A percentile compares a stretch with the other conserved stretches of the same genome.
Evolutionary conservation across 2,888 invertebrate genomes (phyloP).

Genomic region (Hydroisotoma schaefferi): DNA sequence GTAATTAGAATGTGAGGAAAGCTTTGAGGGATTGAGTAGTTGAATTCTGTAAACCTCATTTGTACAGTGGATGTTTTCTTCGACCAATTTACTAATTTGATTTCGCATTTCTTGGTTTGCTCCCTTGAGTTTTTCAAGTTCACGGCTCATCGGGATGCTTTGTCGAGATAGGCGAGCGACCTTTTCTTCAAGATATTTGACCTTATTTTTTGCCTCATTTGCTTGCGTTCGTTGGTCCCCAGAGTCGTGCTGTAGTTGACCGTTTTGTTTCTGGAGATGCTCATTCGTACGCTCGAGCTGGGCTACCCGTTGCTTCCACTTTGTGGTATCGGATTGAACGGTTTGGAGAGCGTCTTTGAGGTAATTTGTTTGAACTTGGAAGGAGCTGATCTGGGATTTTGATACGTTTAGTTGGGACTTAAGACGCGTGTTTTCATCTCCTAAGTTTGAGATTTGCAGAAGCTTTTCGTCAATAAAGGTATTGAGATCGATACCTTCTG

Average conservation of each 20-base stretch:
- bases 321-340: conserved; percentile 19
- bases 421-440: conserved; percentile 1
- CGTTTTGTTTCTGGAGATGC: conserved; percentile 38
- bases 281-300: conserved; percentile 36
- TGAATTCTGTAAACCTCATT: too few species aligned
- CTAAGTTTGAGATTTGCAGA: too few species aligned
- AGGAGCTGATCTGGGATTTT: background rate
- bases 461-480: too few species aligned
- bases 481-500: too few species aligned
- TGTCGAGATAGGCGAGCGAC: conserved; percentile 19
- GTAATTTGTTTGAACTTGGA: conserved; percentile 9
- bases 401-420: background rate
- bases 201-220: conserved; percentile 17
- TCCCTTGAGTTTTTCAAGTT: conserved; percentile 21
- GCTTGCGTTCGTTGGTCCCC: conserved; percentile 28
- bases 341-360: conserved; percentile 7
- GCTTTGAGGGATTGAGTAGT: too few species aligned
- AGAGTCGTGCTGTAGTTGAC: conserved; percentile 34
- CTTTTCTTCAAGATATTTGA: conserved; percentile 27
- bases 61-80: too few species aligned
- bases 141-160: conserved; percentile 17
- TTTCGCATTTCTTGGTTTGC: conserved; percentile 21
- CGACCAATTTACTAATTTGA: conserved; percentile 15
- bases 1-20: too few species aligned
- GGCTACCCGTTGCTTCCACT: conserved; percentile 22